Conservation (phyloP, 1,140 invertebrate genomes). For the Drosophila triauraria region DNA sequence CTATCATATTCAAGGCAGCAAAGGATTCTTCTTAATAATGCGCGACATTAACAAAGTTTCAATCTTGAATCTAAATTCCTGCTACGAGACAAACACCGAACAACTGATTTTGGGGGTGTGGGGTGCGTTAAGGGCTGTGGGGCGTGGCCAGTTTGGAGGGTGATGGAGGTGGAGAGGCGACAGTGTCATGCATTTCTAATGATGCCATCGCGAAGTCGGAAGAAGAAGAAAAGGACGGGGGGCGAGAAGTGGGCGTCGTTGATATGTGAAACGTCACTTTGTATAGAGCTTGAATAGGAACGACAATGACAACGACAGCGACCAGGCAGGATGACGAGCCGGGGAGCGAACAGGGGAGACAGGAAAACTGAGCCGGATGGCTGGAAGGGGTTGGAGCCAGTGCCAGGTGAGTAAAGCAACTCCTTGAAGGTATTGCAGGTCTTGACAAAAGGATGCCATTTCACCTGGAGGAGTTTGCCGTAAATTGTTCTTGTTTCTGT, state of each 20-base stretch:
- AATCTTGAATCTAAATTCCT: constrained; percentile 78
- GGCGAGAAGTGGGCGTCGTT: constrained; percentile 41
- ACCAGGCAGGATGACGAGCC: constrained; percentile 34
- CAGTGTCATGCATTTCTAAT: constrained; percentile 84
- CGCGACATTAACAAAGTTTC: constrained; percentile 82
- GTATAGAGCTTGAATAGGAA: constrained; percentile 77
- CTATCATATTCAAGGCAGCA: constrained; percentile 59
- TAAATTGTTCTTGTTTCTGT: constrained; percentile 72
- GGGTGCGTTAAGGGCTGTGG: constrained; percentile 17
- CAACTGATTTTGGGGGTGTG: constrained; percentile 13
- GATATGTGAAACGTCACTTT: constrained; percentile 83
- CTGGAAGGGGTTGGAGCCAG: background rate
- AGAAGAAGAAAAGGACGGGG: background rate
- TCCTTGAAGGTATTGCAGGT: constrained; percentile 55
- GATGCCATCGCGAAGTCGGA: constrained; percentile 55
- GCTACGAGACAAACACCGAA: constrained; percentile 38
- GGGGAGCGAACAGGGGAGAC: constrained; percentile 15
- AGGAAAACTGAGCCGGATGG: background rate
- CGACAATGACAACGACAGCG: constrained; percentile 64
- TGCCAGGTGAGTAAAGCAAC: background rate
- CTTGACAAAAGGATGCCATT: constrained; percentile 79
- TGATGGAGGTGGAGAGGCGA: constrained; percentile 24
- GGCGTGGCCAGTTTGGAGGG: constrained; percentile 41
- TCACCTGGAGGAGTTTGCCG: constrained; percentile 70
- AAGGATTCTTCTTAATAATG: constrained; percentile 78